Evolutionary conservation across 2,888 invertebrate genomes (phyloP), one percentile per base, ranked within the genome.

Genomic region (Neoascia interrupta): DNA sequence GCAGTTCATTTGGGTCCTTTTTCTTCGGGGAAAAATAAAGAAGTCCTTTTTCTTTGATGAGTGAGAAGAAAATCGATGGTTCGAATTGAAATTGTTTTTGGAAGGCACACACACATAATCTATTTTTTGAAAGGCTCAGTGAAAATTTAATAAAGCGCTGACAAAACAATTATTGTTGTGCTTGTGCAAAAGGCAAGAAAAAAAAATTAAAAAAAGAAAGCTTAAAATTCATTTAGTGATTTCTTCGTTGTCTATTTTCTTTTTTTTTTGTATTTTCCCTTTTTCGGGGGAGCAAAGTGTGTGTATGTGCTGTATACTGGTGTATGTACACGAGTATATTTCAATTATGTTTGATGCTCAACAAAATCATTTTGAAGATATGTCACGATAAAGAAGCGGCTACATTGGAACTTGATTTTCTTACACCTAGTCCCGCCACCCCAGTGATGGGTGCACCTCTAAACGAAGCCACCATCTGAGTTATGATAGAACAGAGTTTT

Each of bases 41-140:
- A n/a, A n/a, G n/a, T 13, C 37, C 37, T 3, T 8, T 11, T 21
- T 16, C 23, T 23, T 64, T 47, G 41, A 37, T 41, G 63, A 39
- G 56, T 56, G 56, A 47, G 23, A 49, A 75, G 60, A 74, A 75
- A 69, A 75, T 75, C 74, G 69, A 75, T 75, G 54, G 49, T 69
- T 56, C 49, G 36, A 49, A 74, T 68, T 60, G 61, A 74, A 75
- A 54, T 68, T 58, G 68, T 68, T 68, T 66, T 68, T 68, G 47
- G 47, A 58, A 37, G 37, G 13, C 53, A 23, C 53, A 63, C n/a
- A n/a, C n/a, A n/a, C n/a, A n/a, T n/a, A n/a, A 5, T 8, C 18
- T 53, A 70, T 45, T 19, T 13, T 26, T 45, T 21, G 45, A 47
- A 54, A 45, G 56, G 49, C 43, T 43, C 43, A 41, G 54, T 69